These are phyloP conservation scores for Xerus rutilus DNA, from an alignment of 2,797 vertebrate species.

Conservation along the genomic window DNA sequence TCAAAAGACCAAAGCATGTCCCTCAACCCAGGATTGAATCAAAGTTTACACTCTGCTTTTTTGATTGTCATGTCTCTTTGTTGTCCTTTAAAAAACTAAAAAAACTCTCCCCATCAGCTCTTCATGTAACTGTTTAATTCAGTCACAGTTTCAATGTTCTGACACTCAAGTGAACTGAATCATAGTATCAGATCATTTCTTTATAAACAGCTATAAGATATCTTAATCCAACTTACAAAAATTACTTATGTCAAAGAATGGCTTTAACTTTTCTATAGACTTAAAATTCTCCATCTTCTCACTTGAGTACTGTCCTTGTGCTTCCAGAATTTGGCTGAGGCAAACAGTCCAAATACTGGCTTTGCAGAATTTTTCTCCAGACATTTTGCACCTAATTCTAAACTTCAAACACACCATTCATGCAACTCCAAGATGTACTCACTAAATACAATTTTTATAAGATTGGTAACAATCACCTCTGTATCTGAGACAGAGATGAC, in stretches of 20 bases:
- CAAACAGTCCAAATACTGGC: not conserved
- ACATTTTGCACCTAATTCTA: slow-evolving; percentile 66
- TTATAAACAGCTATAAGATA: not conserved
- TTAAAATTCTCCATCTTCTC: slow-evolving; percentile 81
- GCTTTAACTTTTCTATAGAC: slow-evolving; percentile 74
- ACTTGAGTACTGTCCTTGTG: slow-evolving; percentile 74
- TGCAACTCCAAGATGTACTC: slow-evolving; percentile 57
- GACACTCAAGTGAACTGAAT: slow-evolving; percentile 77
- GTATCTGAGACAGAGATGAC: not conserved
- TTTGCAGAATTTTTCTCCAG: slow-evolving; percentile 57
- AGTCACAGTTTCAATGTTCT: slow-evolving; percentile 52
- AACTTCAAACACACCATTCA: slow-evolving; percentile 62
- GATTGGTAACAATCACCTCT: not conserved
- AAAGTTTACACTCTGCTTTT: not conserved
- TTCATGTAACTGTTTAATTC: slow-evolving; percentile 65
- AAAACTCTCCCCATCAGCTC: not conserved
- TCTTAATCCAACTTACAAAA: slow-evolving; percentile 16
- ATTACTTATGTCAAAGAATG: slow-evolving; percentile 27
- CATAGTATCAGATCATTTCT: slow-evolving; percentile 78
- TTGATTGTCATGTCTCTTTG: not conserved
- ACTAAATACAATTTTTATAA: slow-evolving; percentile 63
- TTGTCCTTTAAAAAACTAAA: not conserved
- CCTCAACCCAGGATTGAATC: not conserved
- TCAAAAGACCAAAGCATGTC: not conserved
- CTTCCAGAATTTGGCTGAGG: not conserved